Evolutionary conservation across 2,888 invertebrate genomes (phyloP), one percentile per base, ranked within the genome.

Genomic region (Eupeodes latifasciatus): DNA sequence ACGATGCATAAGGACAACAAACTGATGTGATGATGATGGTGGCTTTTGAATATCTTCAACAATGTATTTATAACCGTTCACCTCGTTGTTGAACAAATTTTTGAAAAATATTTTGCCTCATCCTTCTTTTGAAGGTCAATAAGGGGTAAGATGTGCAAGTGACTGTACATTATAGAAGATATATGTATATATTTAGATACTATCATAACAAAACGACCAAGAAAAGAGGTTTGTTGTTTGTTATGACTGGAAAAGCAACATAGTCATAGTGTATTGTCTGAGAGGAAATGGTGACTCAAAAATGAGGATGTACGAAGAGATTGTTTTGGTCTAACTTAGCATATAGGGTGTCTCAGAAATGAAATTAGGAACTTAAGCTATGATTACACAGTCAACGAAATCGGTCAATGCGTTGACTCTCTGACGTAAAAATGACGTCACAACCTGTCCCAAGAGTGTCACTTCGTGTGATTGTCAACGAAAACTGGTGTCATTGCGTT

Each of bases 111-210:
- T 44, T 51, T 16, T 49, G 27, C 34, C 55, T 34, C 47, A 11
- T 5, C 55, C 12, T 51, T 11, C 44, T 47, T 27, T 40, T 57
- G 71, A 83, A 86, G 86, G 86, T 71, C 79, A 79, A 40, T n/a
- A n/a, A 16, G 27, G 47, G 40, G 36, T 55, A 19, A 27, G 34
- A 36, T 55, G 44, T 7, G 27, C 16, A 62, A 53, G 67, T 67
- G 59, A 49, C 27, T 27, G 53, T 64, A 55, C n/a, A 64, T 49
- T 27, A 27, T 27, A 27, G 27, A 27, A 51, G 19, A 19, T 19
- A 19, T 64, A 40, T 40, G 5, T 40, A 40, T 5, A 9, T 5
- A 40, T 40, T 3, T 9, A 40, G 16, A 64, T 0, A 62, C 40
- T 14, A 14, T 44, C 5, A 10, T 34, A 67, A 51, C 14, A 62